Evolutionary conservation across 1,140 invertebrate genomes (phyloP), one percentile per base, ranked within the genome.

Genomic region (Maconellicoccus hirsutus): DNA sequence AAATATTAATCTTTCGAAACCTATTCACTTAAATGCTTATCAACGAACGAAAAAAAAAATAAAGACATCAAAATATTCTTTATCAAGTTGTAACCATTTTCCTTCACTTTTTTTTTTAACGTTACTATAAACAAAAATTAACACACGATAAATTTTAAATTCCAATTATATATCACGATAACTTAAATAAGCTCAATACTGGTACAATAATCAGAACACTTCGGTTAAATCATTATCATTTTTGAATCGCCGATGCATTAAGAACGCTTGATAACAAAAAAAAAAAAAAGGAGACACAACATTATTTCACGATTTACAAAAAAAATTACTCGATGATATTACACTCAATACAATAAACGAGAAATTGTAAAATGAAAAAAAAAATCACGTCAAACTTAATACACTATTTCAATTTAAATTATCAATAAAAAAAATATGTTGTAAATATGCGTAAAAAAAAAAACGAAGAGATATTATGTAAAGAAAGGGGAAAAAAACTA

Each of bases 331-430:
- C 61, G 61, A 66, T 66, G 61, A 66, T 66, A 22, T 66, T 8
- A 66, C 22, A 23, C 19, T 4, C 61, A 23, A 23, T 66, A 66
- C 8, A 19, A 59, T 19, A 22, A 59, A 66, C 61, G 61, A 66
- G 2, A 66, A 66, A 66, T 66, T 66, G 61, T 66, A 66, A 23
- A 66, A 66, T 66, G 61, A 66, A 66, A 66, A 52, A 52, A 52
- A 26, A 66, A 66, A 66, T 66, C 61, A 66, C 61, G 61, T 66
- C 25, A 25, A n/a, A 8, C 21, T 26, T 66, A 66, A 66, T 66
- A 25, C 19, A 66, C 3, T 66, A 22, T 23, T 23, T 66, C 61
- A 23, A 3, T 66, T 66, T 66, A 66, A 66, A 66, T 66, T 25
- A 25, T 66, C 25, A 66, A 23, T 22, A 25, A 61, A 61, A 19